Conservation (phyloP, 2,888 invertebrate genomes). For the Cistogaster globosa region DNA sequence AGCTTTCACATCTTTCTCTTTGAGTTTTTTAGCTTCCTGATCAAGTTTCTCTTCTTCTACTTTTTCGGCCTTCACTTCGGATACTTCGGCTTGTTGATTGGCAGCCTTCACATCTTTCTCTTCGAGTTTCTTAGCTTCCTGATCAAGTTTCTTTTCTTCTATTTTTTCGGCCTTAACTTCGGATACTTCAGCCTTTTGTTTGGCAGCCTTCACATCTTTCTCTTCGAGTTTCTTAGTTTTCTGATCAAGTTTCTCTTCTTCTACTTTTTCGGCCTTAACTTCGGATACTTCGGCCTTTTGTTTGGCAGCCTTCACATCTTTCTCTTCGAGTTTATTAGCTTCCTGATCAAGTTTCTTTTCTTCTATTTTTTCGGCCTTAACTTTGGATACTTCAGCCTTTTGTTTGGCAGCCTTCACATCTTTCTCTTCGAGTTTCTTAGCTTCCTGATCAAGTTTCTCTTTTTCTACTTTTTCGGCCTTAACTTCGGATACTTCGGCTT, state of each 20-base stretch:
- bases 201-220: conserved; percentile 13
- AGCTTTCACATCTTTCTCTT: background rate
- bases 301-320: background rate
- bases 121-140: background rate
- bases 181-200: conserved; percentile 41
- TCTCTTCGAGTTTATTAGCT: conserved; percentile 38
- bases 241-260: conserved; percentile 31
- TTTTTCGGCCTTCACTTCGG: conserved; percentile 35
- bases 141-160: conserved; percentile 26
- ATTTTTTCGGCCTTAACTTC: conserved; percentile 39
- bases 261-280: conserved; percentile 32
- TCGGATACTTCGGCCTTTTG: conserved; percentile 31
- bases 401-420: no score
- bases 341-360: conserved; percentile 48
- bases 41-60: conserved; percentile 31
- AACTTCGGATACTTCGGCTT: background rate
- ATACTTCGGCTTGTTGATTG: conserved; percentile 37
- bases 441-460: background rate
- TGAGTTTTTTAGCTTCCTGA: conserved; percentile 29
- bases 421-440: no score
- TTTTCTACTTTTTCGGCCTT: conserved; percentile 3
- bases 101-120: conserved; percentile 1
- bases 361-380: conserved; percentile 24
- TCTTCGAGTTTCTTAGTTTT: conserved; percentile 28
- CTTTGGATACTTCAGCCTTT: conserved; percentile 20